These are phyloP conservation scores for Rhopalosiphum maidis DNA, from an alignment of 1,140 invertebrate species.

Conservation along the genomic window DNA sequence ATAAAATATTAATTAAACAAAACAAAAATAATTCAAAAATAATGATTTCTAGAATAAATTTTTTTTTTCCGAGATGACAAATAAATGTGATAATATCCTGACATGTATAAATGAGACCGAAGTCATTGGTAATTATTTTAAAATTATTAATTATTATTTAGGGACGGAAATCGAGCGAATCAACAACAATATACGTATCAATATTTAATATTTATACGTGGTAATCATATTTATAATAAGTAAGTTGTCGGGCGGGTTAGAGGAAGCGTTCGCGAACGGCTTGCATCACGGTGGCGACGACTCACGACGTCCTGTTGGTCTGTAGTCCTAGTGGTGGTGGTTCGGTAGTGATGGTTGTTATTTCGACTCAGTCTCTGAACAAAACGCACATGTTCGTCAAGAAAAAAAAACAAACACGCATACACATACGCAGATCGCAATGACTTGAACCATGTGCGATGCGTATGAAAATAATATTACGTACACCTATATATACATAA, in stretches of 20 bases:
- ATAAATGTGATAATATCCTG: too few species aligned
- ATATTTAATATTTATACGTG: not conserved
- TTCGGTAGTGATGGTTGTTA: not conserved
- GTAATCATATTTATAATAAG: not conserved
- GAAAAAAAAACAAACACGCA: not conserved
- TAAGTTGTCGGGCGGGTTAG: not conserved
- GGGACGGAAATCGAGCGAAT: not conserved
- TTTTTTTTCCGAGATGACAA: too few species aligned
- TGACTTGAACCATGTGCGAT: constrained; percentile 4
- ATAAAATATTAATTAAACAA: too few species aligned
- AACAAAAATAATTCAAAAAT: too few species aligned
- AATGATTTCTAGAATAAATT: too few species aligned
- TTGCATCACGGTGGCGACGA: not conserved
- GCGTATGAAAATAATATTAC: constrained; percentile 8
- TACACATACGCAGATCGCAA: not conserved
- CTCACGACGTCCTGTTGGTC: not conserved
- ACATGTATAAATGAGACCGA: not conserved
- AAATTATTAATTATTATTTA: not conserved
- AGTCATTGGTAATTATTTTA: not conserved
- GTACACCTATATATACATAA: not conserved
- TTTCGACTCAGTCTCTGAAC: not conserved
- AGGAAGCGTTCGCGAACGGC: not conserved
- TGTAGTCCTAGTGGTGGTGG: not conserved
- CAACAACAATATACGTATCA: not conserved
- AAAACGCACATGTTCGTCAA: constrained; percentile 23